A percentile compares a stretch with the other conserved stretches of the same genome.
Evolutionary conservation across 2,113 vertebrate genomes (phyloP).

Genomic region (Cisticola juncidis): DNA sequence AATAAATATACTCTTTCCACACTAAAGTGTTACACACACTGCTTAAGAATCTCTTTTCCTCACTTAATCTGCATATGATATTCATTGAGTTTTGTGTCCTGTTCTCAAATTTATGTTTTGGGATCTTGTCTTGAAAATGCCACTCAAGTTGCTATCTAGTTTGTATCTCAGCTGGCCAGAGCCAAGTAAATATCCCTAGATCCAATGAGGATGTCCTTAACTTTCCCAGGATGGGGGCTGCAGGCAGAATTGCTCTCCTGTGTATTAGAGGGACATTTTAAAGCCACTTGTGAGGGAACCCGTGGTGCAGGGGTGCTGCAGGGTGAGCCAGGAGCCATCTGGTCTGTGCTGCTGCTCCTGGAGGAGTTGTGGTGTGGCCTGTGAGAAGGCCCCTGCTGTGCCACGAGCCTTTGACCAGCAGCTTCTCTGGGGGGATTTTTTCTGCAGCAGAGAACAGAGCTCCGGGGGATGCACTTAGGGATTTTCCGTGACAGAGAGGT

Average conservation of each 20-base stretch:
- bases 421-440: not conserved
- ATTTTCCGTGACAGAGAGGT: not conserved
- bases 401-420: not conserved
- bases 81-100: not conserved
- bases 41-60: not conserved
- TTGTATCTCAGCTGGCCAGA: not conserved
- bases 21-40: not conserved
- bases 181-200: not conserved
- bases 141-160: not conserved
- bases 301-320: accelerated
- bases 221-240: not conserved
- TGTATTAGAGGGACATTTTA: not conserved
- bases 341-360: not conserved
- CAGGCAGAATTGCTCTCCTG: not conserved
- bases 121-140: not conserved
- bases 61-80: not conserved
- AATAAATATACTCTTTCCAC: not conserved
- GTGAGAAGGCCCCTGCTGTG: not conserved
- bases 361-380: not conserved
- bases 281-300: not conserved
- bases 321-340: not conserved
- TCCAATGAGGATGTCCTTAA: not conserved
- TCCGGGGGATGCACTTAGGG: accelerated
- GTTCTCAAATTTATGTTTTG: not conserved
- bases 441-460: not conserved